Evolutionary conservation across 2,797 vertebrate species (phyloP), one percentile per base, ranked within the genome.

Genomic region (Adelosebastes latens): DNA sequence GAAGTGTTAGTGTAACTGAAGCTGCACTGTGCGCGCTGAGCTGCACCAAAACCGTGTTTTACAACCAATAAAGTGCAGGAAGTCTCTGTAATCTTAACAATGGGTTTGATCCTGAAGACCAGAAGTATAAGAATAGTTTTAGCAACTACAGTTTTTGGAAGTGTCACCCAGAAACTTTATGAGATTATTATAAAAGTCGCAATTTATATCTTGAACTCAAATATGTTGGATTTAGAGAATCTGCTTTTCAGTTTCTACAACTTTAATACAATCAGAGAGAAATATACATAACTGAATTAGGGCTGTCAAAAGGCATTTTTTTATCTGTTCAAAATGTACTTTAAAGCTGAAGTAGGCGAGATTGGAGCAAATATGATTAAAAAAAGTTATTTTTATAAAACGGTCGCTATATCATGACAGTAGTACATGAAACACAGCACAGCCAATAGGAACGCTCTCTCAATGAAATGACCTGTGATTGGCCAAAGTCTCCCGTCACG

Each of bases 1-100:
- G 69, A 89, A 87, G 72, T 64, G 8, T 24, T 16, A n/a, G 46
- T 22, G 32, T 25, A 67, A 34, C 31, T 64, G 59, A 52, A 65
- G 59, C 60, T 46, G 14, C 36, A 46, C 42, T 18, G 16, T 46
- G 16, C 6, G 3, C 6, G 42, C 42, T 46, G 39, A 24, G 34
- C 61, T 63, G 61, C 61, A 39, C 11, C 32, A 22, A 5, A 36
- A 62, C 13, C 12, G 0, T 13, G 10, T 6, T 63, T 36, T 36
- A 34, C 22, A 32, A 16, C 14, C 58, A 75, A 52, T 77, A 31
- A 68, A 83, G 34, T 13, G 55, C 34, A 3, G 39, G 11, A 77
- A 59, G 59, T 55, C 52, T 55, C 52, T 79, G 18, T 22, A 36
- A 56, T n/a, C 29, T 22, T 25, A n/a, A 4, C 24, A 7, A 16